A percentile compares a stretch with the other conserved stretches of the same genome.
phyloP scores from a whole-genome alignment of 2,888 invertebrate species.

The Colletes collaris region DNA sequence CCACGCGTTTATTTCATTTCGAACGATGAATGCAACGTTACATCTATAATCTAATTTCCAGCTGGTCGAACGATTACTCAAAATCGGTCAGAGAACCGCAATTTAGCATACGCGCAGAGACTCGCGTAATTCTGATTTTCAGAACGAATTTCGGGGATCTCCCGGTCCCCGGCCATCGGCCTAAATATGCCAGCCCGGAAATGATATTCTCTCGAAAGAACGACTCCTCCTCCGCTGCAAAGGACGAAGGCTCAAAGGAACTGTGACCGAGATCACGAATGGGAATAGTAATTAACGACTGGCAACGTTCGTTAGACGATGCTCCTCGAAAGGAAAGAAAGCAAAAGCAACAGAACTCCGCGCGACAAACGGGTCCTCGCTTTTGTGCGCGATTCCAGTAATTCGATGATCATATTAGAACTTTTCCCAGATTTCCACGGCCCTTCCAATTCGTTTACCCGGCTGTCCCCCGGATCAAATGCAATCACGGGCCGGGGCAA shows the following conservation, averaged over 20 bases:
- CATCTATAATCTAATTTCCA: background rate
- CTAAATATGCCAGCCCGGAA: slow-evolving; percentile 22
- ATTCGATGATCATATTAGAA: slow-evolving; percentile 73
- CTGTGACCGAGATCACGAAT: slow-evolving; percentile 39
- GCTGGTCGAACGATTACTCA: background rate
- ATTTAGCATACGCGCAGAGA: background rate
- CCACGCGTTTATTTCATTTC: background rate
- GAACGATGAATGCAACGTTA: background rate
- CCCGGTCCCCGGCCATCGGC: slow-evolving; percentile 10
- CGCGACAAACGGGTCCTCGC: slow-evolving; percentile 6
- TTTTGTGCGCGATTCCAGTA: slow-evolving; percentile 67
- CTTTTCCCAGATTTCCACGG: slow-evolving; percentile 24
- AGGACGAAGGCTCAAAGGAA: background rate
- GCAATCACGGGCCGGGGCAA: slow-evolving; percentile 15
- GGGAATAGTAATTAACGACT: slow-evolving; percentile 72
- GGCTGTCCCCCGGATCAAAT: background rate
- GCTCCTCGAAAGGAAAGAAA: slow-evolving; percentile 43
- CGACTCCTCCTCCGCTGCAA: background rate
- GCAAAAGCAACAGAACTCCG: background rate
- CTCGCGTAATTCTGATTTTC: slow-evolving; percentile 15
- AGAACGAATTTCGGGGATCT: background rate
- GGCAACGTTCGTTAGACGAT: slow-evolving; percentile 73
- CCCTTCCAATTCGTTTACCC: slow-evolving; percentile 18
- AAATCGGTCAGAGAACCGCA: slow-evolving; percentile 6
- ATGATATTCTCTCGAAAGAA: slow-evolving; percentile 31